Conservation (phyloP, 2,113 vertebrate species). For the Hemiscyllium ocellatum region DNA sequence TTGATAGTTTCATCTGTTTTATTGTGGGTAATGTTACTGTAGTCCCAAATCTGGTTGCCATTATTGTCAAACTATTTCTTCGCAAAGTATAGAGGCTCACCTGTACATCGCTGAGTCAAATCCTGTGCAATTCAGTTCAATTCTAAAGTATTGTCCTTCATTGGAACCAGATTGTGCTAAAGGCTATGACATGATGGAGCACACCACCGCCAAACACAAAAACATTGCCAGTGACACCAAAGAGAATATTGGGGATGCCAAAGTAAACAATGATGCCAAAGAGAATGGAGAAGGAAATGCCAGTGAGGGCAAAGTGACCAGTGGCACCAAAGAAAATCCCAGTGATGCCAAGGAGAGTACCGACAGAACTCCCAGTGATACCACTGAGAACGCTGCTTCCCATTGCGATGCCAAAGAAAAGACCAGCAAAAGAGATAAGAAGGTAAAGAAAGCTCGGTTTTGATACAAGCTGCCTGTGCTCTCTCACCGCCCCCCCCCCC, state of each 20-base stretch:
- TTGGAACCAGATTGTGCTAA: neutral
- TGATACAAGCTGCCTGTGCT: neutral
- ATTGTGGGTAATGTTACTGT: neutral
- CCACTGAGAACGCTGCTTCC: neutral
- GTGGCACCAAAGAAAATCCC: neutral
- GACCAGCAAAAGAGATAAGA: neutral
- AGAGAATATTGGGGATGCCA: neutral
- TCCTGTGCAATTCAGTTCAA: neutral
- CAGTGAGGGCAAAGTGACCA: neutral
- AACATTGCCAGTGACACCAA: neutral
- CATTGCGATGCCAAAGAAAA: neutral
- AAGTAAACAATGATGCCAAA: neutral
- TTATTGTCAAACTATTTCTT: neutral
- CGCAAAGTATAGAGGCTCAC: neutral
- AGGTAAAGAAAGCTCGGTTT: neutral
- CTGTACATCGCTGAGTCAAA: neutral
- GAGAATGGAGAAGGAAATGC: neutral
- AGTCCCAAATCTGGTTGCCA: neutral
- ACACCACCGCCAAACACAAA: neutral
- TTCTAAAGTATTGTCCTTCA: neutral
- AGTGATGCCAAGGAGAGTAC: neutral
- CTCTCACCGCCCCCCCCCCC: too few species aligned
- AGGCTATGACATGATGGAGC: neutral
- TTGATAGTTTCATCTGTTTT: neutral
- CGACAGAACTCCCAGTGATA: neutral